phyloP scores from a whole-genome alignment of 2,888 invertebrate species.

The Mellilla xanthometata region DNA sequence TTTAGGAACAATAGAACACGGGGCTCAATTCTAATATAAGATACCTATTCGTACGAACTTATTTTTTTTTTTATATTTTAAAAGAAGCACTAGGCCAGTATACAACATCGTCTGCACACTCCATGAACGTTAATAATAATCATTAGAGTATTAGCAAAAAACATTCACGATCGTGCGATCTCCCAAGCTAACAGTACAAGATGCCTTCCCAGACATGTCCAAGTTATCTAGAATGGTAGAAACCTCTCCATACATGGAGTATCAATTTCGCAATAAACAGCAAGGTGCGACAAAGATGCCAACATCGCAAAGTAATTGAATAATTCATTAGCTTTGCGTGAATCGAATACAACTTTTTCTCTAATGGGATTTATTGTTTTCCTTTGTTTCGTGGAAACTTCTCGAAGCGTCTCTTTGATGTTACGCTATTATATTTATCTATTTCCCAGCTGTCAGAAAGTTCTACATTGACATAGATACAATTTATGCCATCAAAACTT shows the following conservation, averaged over 20 bases:
- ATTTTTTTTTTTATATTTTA: too few relatives aligned
- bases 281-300: constrained; percentile 40
- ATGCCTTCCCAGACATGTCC: constrained; percentile 33
- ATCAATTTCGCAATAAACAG: constrained; percentile 44
- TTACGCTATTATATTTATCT: not conserved
- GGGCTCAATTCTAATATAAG: too few relatives aligned
- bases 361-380: constrained; percentile 27
- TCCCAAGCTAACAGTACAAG: constrained; percentile 29
- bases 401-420: constrained; percentile 2
- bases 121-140: too few relatives aligned
- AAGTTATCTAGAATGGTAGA: constrained; percentile 24
- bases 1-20: too few relatives aligned
- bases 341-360: constrained; percentile 41
- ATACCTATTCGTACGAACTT: too few relatives aligned
- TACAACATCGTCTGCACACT: too few relatives aligned
- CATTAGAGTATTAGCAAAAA: not conserved
- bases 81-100: too few relatives aligned
- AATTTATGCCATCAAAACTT: too few relatives aligned
- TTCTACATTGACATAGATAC: too few relatives aligned
- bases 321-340: constrained; percentile 52
- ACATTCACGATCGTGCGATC: constrained; percentile 2
- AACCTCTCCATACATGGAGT: constrained; percentile 35
- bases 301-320: constrained; percentile 33
- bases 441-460: too few relatives aligned
- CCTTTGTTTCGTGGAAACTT: constrained; percentile 24